Evolutionary conservation across 2,797 vertebrate genomes (phyloP).

Genomic region (Platyrinchus mystaceus): DNA sequence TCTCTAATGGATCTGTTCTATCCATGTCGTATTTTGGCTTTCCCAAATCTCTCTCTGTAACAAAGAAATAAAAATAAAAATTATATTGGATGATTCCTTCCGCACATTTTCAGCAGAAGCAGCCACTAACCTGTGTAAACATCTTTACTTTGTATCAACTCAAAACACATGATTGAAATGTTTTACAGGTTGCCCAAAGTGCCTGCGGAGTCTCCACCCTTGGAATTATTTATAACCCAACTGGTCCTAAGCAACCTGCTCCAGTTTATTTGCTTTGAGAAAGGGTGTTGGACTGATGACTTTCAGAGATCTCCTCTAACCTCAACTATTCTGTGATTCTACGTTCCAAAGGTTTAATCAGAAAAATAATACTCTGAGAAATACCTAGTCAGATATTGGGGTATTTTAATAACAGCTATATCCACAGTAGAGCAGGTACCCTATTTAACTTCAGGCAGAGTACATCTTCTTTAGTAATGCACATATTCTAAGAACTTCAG

Average conservation of each 20-base stretch:
- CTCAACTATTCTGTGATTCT: neutral
- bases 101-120: neutral
- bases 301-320: neutral
- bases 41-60: slow-evolving; percentile 88
- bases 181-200: neutral
- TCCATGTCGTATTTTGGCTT: slow-evolving; percentile 92
- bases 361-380: neutral
- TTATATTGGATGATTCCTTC: neutral
- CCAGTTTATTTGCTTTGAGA: neutral
- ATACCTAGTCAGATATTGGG: neutral
- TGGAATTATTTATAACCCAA: neutral
- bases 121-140: neutral
- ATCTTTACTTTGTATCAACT: neutral
- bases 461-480: neutral
- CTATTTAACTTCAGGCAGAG: neutral
- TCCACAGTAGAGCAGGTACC: neutral
- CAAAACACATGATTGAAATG: neutral
- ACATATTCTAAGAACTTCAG: neutral
- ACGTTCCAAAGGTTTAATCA: neutral
- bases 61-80: neutral
- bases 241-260: neutral
- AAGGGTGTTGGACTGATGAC: neutral
- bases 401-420: neutral
- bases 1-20: slow-evolving; percentile 83
- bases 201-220: neutral